Conservation (phyloP, 2,113 vertebrate genomes). For the Seriola quinqueradiata region DNA sequence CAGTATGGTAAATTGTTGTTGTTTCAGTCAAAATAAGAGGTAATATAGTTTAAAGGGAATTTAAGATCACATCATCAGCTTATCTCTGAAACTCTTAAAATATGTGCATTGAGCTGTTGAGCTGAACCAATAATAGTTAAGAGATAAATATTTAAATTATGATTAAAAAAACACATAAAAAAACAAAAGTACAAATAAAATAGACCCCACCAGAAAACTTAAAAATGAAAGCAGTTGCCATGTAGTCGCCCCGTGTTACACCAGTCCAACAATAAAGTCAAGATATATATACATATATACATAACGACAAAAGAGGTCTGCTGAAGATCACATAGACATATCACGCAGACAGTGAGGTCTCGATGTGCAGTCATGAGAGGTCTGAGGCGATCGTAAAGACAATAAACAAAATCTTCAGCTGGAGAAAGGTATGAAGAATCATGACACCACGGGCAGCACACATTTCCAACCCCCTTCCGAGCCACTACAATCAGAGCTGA, state of each 20-base stretch:
- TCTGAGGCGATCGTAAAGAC: slow-evolving; percentile 27
- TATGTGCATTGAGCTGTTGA: too few relatives aligned
- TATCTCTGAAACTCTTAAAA: neutral
- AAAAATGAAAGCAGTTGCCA: neutral
- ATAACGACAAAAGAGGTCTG: neutral
- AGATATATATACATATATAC: neutral
- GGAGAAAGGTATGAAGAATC: slow-evolving; percentile 30
- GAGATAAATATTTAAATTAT: neutral
- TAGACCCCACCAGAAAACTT: neutral
- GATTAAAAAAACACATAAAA: neutral
- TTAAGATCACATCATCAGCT: neutral
- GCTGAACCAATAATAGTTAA: neutral
- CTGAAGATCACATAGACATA: slow-evolving; percentile 4
- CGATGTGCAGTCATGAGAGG: neutral
- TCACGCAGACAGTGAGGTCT: slow-evolving; percentile 5
- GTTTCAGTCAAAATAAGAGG: neutral
- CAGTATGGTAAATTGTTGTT: too few relatives aligned
- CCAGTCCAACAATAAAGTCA: neutral
- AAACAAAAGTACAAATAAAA: neutral
- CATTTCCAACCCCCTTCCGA: slow-evolving; percentile 49
- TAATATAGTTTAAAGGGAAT: neutral
- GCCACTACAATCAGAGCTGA: slow-evolving; percentile 59
- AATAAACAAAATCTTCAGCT: slow-evolving; percentile 41
- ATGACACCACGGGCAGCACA: neutral
- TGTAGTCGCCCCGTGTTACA: neutral